Percentiles rank a stretch among this genome's conserved stretches.
Conservation (phyloP, 2,888 invertebrate genomes). For the Zaprionus bogoriensis region DNA sequence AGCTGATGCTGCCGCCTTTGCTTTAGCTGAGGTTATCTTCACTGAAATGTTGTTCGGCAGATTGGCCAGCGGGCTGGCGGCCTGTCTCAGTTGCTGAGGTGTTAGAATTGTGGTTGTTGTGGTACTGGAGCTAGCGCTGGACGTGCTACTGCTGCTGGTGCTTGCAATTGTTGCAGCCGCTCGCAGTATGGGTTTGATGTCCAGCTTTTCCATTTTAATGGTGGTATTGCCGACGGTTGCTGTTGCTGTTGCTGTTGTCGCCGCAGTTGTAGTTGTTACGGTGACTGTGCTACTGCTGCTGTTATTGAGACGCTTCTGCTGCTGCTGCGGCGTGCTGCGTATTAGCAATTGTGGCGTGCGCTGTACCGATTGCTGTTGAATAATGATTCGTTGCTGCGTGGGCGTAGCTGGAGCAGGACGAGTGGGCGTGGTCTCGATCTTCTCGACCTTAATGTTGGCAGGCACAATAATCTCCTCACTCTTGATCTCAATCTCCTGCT, state of each 20-base stretch:
- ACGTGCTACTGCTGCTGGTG: conserved; percentile 40
- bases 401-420: conserved; percentile 14
- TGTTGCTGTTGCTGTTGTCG: conserved; percentile 36
- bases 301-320: conserved; percentile 62
- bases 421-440: conserved; percentile 61
- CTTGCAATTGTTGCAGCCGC: conserved; percentile 45
- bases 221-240: conserved; percentile 69
- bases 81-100: conserved; percentile 70
- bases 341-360: conserved; percentile 48
- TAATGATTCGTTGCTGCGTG: conserved; percentile 48
- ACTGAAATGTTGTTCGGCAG: conserved; percentile 82
- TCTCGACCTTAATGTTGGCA: conserved; percentile 78
- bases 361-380: conserved; percentile 62
- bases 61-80: conserved; percentile 78
- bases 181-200: conserved; percentile 76
- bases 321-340: conserved; percentile 38
- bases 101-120: conserved; percentile 62
- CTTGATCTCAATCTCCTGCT: conserved; percentile 81
- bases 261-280: conserved; percentile 16
- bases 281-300: conserved; percentile 47
- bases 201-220: conserved; percentile 81
- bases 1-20: conserved; percentile 65
- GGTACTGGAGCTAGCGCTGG: conserved; percentile 38
- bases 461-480: conserved; percentile 80
- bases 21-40: conserved; percentile 80